phyloP scores from a whole-genome alignment of 2,113 vertebrate species.

The Galemys pyrenaicus region DNA sequence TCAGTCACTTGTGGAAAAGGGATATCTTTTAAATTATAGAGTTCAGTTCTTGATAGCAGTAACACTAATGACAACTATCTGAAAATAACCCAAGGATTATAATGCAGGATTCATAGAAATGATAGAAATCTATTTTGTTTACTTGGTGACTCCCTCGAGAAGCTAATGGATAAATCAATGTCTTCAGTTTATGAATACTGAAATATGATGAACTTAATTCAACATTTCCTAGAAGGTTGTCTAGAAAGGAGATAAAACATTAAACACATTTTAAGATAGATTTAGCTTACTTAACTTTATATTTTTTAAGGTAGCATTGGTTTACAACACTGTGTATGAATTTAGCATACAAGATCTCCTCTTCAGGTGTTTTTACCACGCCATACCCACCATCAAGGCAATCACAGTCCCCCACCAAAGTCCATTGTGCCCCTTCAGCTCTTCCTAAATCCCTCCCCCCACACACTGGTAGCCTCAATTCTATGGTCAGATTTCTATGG shows the following conservation, averaged over 20 bases:
- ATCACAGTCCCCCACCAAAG: too few relatives aligned
- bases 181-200: slow-evolving; percentile 19
- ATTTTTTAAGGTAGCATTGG: too few relatives aligned
- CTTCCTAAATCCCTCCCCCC: too few relatives aligned
- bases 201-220: slow-evolving; percentile 1
- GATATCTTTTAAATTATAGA: slow-evolving; percentile 26
- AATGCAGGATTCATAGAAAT: not conserved
- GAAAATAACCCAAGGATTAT: not conserved
- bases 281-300: not conserved
- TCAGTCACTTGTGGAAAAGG: not conserved
- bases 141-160: not conserved
- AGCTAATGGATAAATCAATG: slow-evolving; percentile 30
- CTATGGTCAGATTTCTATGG: too few relatives aligned
- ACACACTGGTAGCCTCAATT: too few relatives aligned
- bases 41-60: not conserved
- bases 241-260: not conserved
- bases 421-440: too few relatives aligned
- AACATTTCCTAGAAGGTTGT: not conserved
- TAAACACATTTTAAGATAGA: not conserved
- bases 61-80: not conserved
- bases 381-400: too few relatives aligned
- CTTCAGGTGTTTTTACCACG: too few relatives aligned
- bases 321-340: too few relatives aligned
- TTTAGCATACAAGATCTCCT: too few relatives aligned
- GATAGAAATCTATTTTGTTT: slow-evolving; percentile 26